Conservation (phyloP, 2,797 vertebrate species). For the Oceanodroma leucorhoa region DNA sequence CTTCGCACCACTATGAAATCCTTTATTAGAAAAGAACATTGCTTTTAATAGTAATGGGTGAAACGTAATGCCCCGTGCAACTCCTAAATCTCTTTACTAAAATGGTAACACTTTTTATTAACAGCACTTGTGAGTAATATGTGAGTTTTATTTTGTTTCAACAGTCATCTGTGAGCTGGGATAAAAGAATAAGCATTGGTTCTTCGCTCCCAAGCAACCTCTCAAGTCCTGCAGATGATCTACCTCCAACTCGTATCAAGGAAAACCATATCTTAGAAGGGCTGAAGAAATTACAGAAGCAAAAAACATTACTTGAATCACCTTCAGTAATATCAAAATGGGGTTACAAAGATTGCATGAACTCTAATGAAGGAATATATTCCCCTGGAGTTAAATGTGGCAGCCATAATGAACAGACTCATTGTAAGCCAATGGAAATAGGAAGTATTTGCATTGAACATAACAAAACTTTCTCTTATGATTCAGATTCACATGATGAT, state of each 20-base stretch:
- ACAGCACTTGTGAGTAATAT: neutral
- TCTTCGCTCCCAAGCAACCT: conserved; percentile 87
- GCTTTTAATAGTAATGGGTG: conserved; percentile 9
- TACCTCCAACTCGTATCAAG: conserved; percentile 84
- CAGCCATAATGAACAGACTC: conserved; percentile 72
- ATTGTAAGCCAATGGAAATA: conserved; percentile 58
- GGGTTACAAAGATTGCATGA: conserved; percentile 92
- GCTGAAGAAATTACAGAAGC: conserved; percentile 86
- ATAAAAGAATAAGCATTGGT: conserved; percentile 87
- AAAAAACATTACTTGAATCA: conserved; percentile 79
- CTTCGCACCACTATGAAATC: neutral
- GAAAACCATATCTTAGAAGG: conserved; percentile 91
- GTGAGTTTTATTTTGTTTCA: conserved; percentile 41
- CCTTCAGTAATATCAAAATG: conserved; percentile 85
- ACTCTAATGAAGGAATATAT: conserved; percentile 96
- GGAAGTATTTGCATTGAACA: conserved; percentile 56
- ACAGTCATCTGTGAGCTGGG: conserved; percentile 86
- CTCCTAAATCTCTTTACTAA: neutral
- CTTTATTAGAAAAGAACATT: neutral
- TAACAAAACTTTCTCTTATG: conserved; percentile 77
- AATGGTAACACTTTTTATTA: neutral
- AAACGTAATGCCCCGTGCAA: neutral
- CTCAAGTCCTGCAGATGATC: conserved; percentile 82
- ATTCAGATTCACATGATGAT: conserved; percentile 83
- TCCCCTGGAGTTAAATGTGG: conserved; percentile 86